Percentiles rank a stretch among this genome's conserved stretches.
Conservation (phyloP, 2,113 vertebrate species). For the Ondatra zibethicus region DNA sequence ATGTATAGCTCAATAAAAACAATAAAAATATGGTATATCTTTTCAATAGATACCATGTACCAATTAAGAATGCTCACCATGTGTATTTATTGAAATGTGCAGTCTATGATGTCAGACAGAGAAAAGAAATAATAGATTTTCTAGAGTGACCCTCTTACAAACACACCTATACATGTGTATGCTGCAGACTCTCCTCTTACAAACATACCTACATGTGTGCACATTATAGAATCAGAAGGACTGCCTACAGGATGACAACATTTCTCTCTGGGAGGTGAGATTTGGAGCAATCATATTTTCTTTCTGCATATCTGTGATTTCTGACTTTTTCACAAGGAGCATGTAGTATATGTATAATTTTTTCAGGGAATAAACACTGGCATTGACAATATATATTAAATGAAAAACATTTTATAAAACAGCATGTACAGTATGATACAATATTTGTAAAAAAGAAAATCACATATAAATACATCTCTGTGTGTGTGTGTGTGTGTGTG, state of each 20-base stretch:
- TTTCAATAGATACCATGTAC: constrained; percentile 2
- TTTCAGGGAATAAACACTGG: constrained; percentile 80
- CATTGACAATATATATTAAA: constrained; percentile 78
- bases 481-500: constrained; percentile 66
- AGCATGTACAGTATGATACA: constrained; percentile 77
- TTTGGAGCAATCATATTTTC: constrained; percentile 72
- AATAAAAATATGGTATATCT: neutral
- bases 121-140: neutral
- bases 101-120: constrained; percentile 9
- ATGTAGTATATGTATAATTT: constrained; percentile 79
- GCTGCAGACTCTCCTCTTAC: neutral
- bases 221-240: constrained; percentile 46
- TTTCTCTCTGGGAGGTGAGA: constrained; percentile 77
- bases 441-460: constrained; percentile 81
- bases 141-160: neutral
- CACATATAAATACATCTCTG: constrained; percentile 78
- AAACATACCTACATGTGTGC: constrained; percentile 14
- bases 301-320: constrained; percentile 77
- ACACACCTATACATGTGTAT: no score
- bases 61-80: constrained; percentile 3
- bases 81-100: constrained; percentile 30
- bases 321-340: constrained; percentile 75
- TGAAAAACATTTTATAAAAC: constrained; percentile 72
- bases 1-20: no score
- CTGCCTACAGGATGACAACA: constrained; percentile 49